phyloP scores from a whole-genome alignment of 2,797 vertebrate species.

The Melanotaenia parkinsoni region DNA sequence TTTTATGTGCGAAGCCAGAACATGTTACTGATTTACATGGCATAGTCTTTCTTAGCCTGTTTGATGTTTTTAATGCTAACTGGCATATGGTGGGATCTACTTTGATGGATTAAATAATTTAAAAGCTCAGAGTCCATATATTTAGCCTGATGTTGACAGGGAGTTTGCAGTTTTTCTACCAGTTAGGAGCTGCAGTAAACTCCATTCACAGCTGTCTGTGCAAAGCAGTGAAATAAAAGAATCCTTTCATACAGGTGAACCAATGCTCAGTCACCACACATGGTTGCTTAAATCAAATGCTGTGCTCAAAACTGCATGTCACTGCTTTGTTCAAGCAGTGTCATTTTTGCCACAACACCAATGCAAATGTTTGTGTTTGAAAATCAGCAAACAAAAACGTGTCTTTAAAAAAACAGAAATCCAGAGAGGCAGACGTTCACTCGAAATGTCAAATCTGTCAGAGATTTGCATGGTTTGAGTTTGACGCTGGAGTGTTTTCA shows the following conservation, averaged over 20 bases:
- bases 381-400: constrained; percentile 25
- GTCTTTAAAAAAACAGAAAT: neutral
- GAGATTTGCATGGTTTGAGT: constrained; percentile 43
- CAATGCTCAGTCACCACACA: constrained; percentile 30
- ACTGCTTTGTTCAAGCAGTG: neutral
- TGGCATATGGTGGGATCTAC: neutral
- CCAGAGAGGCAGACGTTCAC: constrained; percentile 20
- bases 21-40: constrained; percentile 5
- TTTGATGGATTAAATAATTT: constrained; percentile 1
- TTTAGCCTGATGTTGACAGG: constrained; percentile 1
- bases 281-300: constrained; percentile 36
- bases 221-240: constrained; percentile 30
- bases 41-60: neutral
- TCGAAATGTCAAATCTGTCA: constrained; percentile 57
- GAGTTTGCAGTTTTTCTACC: constrained; percentile 1
- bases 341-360: constrained; percentile 24
- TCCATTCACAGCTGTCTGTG: constrained; percentile 17
- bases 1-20: neutral
- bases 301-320: constrained; percentile 31
- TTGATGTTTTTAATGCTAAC: neutral
- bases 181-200: neutral
- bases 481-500: constrained; percentile 35
- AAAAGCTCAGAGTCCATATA: neutral
- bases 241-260: constrained; percentile 35
- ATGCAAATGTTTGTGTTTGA: constrained; percentile 14